A percentile compares a stretch with the other conserved stretches of the same genome.
These are phyloP conservation scores for Nephrotoma guestfalica DNA, from an alignment of 2,888 invertebrate species.

Conservation along the genomic window DNA sequence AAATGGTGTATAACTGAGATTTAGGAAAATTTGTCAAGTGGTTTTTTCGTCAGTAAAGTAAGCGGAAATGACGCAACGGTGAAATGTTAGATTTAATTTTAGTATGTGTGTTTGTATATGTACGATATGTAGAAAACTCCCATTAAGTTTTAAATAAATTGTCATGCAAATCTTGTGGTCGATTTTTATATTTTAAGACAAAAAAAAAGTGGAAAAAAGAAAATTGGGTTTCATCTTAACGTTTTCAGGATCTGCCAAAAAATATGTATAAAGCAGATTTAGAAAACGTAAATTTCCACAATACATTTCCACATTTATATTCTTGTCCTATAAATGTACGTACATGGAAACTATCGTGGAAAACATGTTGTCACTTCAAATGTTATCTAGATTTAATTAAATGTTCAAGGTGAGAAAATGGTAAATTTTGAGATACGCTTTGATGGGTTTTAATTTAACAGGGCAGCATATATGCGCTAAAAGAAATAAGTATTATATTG, in stretches of 20 bases:
- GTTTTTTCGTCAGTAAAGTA: background rate
- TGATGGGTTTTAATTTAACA: background rate
- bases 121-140: background rate
- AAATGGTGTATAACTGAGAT: background rate
- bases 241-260: background rate
- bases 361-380: background rate
- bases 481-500: background rate
- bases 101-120: background rate
- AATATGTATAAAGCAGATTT: background rate
- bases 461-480: background rate
- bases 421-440: background rate
- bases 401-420: background rate
- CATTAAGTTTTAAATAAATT: background rate
- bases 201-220: background rate
- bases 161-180: background rate
- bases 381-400: background rate
- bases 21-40: background rate
- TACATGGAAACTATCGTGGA: background rate
- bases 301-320: background rate
- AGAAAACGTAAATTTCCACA: background rate
- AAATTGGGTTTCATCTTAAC: background rate
- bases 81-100: background rate
- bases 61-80: background rate
- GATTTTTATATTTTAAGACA: background rate
- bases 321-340: background rate